Evolutionary conservation across 2,888 invertebrate species (phyloP).

Genomic region (Lithophane socia): DNA sequence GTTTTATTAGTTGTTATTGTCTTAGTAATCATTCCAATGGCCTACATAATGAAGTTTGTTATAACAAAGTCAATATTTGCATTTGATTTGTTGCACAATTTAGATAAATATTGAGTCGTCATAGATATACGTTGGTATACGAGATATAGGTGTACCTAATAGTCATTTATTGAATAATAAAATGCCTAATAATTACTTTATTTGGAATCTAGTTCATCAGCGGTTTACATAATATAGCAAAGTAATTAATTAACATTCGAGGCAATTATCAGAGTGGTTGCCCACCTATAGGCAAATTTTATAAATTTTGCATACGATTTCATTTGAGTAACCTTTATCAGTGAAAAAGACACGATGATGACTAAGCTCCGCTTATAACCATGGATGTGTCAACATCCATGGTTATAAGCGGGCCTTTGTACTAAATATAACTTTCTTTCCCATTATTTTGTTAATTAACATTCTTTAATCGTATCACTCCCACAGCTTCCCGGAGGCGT

Average conservation of each 20-base stretch:
- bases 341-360: not conserved
- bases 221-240: constrained; percentile 13
- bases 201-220: constrained; percentile 27
- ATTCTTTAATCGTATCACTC: constrained; percentile 22
- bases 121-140: not conserved
- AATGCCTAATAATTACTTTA: constrained; percentile 8
- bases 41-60: constrained; percentile 69
- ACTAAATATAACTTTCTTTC: constrained; percentile 15
- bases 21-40: constrained; percentile 78
- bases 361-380: too few species aligned
- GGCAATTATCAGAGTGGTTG: not conserved
- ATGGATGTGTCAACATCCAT: too few species aligned
- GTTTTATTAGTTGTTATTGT: constrained; percentile 46
- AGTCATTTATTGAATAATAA: not conserved
- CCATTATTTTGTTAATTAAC: constrained; percentile 20
- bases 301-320: not conserved
- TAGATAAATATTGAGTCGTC: constrained; percentile 11
- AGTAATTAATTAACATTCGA: not conserved
- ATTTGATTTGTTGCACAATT: constrained; percentile 44
- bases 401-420: too few species aligned
- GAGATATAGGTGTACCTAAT: not conserved
- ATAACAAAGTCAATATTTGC: constrained; percentile 20
- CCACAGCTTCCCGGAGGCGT: constrained; percentile 2
- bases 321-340: not conserved
- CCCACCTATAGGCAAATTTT: not conserved